Evolutionary conservation across 2,113 vertebrate genomes (phyloP).

Genomic region (Apus apus): DNA sequence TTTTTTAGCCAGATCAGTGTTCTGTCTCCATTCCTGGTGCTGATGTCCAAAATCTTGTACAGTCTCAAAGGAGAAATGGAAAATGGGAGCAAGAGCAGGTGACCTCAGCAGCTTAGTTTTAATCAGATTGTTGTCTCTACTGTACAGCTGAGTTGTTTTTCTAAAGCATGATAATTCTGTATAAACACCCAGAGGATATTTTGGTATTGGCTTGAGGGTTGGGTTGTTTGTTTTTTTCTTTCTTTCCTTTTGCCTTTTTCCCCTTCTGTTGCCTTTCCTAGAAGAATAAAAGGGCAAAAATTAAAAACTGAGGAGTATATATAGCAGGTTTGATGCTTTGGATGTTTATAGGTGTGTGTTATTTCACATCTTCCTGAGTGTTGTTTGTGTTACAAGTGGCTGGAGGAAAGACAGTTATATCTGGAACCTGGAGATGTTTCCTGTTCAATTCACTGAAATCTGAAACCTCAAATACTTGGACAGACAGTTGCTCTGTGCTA

Average conservation of each 20-base stretch:
- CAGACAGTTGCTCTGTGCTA: neutral
- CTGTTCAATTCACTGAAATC: neutral
- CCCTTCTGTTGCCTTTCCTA: neutral
- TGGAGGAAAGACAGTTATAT: neutral
- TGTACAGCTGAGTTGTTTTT: neutral
- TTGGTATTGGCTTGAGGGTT: neutral
- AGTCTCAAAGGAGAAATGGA: neutral
- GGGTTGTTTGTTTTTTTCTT: neutral
- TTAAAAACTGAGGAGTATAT: neutral
- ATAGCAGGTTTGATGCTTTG: neutral
- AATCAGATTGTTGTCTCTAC: neutral
- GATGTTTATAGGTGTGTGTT: neutral
- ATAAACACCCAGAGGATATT: neutral
- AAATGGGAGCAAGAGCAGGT: neutral
- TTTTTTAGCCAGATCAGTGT: neutral
- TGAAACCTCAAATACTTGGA: neutral
- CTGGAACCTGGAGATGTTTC: neutral
- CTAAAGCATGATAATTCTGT: neutral
- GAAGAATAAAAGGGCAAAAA: neutral
- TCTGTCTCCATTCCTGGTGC: neutral
- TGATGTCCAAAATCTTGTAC: neutral
- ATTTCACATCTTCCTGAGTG: neutral
- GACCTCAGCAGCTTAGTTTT: neutral
- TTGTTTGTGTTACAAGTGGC: neutral
- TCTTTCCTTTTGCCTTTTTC: neutral